Base-by-base conservation (phyloP, 1,140 invertebrate species). In the Macrobrachium rosenbergii region DNA sequence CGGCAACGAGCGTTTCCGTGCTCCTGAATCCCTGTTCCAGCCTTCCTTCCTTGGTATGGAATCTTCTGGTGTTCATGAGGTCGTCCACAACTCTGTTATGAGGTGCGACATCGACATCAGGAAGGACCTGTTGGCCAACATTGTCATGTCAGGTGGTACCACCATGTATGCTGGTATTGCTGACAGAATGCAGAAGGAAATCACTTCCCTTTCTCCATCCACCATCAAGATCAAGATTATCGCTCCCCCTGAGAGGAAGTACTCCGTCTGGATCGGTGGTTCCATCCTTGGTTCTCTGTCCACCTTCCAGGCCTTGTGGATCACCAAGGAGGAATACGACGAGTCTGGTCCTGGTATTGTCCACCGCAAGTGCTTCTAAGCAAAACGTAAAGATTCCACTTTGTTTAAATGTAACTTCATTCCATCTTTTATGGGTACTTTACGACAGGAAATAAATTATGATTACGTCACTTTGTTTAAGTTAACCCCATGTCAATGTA, bases 1-100 rank as follows among this genome's bases (percentile, higher is more conserved):
- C 91, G 97, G 97, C 90, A 98, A 98, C 93, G 97, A 98, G 92
- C 94, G 98, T 92, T 98, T 99, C 97, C 95, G 98, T 93, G 99
- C 97, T 93, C 98, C 98, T 62, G 98, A 99, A 92, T 97, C 98
- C 90, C 94, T 99, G 87, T 99, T 99, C 96, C 97, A 98, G 93
- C 97, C 97, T 89, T 96, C 96, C 81, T 98, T 98, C 96, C 92
- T 98, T 93, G 96, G 97, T 92, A 98, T 98, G 97, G 97, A 98
- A 76, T 88, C 86, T 67, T 37, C 43, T 82, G 86, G 86, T 77
- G 72, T 88, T 37, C 86, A 88, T 12, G 86, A 88, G 21, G 82
- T 80, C 43, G 86, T 95, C 86, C 97, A 96, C 94, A 96, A 96
- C 93, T 96, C 96, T 90, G 97, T 97, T 93, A 96, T 96, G 96